A percentile compares a stretch with the other conserved stretches of the same genome.
Evolutionary conservation across 2,888 invertebrate species (phyloP).

Genomic region (Pyralis farinalis): DNA sequence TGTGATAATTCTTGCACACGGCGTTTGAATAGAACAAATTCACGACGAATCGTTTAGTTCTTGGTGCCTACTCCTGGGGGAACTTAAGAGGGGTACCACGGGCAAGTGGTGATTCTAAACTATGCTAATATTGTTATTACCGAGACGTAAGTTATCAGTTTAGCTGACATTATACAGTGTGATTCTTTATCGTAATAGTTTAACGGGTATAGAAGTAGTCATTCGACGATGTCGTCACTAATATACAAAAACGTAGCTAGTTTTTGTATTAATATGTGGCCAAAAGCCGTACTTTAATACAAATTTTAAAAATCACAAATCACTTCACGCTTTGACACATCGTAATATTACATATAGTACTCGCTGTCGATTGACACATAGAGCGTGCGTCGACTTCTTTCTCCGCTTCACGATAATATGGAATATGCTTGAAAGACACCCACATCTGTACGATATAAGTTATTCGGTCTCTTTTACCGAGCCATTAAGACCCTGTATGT

Average conservation of each 20-base stretch:
- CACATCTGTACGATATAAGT: too few species aligned
- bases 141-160: constrained; percentile 10
- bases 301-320: constrained; percentile 19
- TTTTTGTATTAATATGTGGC: constrained; percentile 3
- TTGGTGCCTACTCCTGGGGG: too few species aligned
- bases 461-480: too few species aligned
- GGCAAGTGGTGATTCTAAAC: too few species aligned
- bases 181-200: constrained; percentile 7
- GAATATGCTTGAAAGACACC: too few species aligned
- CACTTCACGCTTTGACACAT: constrained; percentile 21
- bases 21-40: too few species aligned
- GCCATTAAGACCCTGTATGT: too few species aligned
- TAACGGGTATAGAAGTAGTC: constrained; percentile 1
- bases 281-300: not conserved
- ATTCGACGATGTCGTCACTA: not conserved
- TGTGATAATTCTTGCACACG: too few species aligned
- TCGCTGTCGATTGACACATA: not conserved
- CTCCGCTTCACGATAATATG: too few species aligned
- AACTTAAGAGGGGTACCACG: too few species aligned
- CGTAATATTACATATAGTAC: constrained; percentile 13
- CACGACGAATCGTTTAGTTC: too few species aligned
- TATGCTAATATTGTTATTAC: constrained; percentile 29
- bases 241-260: constrained; percentile 6
- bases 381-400: not conserved
- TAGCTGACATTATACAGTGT: constrained; percentile 6